Conservation (phyloP, 2,888 invertebrate species). For the Kuschelorhynchus macadamiae region DNA sequence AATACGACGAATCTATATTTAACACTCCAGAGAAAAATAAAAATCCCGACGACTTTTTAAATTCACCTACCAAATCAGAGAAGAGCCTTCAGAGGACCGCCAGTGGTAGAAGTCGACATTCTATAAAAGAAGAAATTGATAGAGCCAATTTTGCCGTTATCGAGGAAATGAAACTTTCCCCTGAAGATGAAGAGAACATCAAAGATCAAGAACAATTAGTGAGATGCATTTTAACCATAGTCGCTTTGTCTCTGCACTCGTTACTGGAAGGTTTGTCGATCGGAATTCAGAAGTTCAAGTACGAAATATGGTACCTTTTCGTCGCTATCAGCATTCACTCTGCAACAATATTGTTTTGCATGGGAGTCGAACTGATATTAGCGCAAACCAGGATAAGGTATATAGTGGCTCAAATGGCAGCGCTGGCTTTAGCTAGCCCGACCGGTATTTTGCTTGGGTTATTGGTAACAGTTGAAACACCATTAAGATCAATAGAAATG, state of each 20-base stretch:
- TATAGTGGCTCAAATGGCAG: conserved; percentile 68
- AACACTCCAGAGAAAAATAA: conserved; percentile 48
- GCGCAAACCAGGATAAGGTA: conserved; percentile 65
- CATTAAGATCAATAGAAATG: conserved; percentile 64
- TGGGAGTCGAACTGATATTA: conserved; percentile 71
- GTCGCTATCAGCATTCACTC: conserved; percentile 71
- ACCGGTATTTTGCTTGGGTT: conserved; percentile 70
- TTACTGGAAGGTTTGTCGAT: conserved; percentile 73
- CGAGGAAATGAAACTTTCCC: conserved; percentile 53
- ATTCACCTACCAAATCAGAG: conserved; percentile 38
- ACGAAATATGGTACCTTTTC: conserved; percentile 71
- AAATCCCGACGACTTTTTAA: conserved; percentile 11
- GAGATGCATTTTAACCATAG: conserved; percentile 67
- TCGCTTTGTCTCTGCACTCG: conserved; percentile 72
- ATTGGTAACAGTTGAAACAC: conserved; percentile 65
- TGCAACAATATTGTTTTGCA: conserved; percentile 71
- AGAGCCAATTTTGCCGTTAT: conserved; percentile 42
- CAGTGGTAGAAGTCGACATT: conserved; percentile 56
- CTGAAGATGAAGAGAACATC: conserved; percentile 48
- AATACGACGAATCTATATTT: conserved; percentile 12
- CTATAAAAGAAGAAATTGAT: conserved; percentile 52
- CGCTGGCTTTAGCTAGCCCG: conserved; percentile 70
- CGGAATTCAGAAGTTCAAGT: conserved; percentile 68
- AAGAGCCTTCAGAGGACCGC: conserved; percentile 43
- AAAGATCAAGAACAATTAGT: conserved; percentile 61